Evolutionary conservation across 2,888 invertebrate genomes (phyloP).

Genomic region (Lasioglossum pauxillum): DNA sequence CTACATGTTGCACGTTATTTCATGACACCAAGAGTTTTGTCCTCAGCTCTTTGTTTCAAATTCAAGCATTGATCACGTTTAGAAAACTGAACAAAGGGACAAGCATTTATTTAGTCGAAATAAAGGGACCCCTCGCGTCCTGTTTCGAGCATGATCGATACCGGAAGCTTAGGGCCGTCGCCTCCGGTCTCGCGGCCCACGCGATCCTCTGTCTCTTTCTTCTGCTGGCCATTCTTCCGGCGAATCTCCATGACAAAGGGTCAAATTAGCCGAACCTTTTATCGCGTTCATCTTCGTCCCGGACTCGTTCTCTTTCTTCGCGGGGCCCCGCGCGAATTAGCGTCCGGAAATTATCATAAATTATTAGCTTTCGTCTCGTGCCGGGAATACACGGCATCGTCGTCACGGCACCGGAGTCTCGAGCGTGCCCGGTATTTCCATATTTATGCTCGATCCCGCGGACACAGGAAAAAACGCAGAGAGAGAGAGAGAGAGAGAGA

Average conservation of each 20-base stretch:
- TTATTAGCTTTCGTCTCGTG: slow-evolving; percentile 61
- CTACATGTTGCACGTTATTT: neutral
- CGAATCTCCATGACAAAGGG: slow-evolving; percentile 65
- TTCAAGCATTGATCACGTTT: neutral
- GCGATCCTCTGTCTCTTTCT: slow-evolving; percentile 21
- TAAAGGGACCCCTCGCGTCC: neutral
- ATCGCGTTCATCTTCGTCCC: slow-evolving; percentile 36
- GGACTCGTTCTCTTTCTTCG: slow-evolving; percentile 24
- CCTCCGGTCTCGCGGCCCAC: neutral
- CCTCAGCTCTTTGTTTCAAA: neutral
- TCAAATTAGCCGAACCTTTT: slow-evolving; percentile 59
- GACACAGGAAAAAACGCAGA: slow-evolving; percentile 17
- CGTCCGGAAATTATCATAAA: slow-evolving; percentile 74
- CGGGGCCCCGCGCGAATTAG: slow-evolving; percentile 64
- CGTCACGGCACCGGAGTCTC: slow-evolving; percentile 17
- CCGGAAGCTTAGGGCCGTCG: slow-evolving; percentile 20
- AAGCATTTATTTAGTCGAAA: neutral
- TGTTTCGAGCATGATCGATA: slow-evolving; percentile 19
- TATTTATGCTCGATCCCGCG: slow-evolving; percentile 62
- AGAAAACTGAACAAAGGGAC: neutral
- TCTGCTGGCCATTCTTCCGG: slow-evolving; percentile 35
- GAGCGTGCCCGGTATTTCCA: slow-evolving; percentile 63
- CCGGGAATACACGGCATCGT: neutral
- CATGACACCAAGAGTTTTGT: too few species aligned
- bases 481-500: neutral